Evolutionary conservation across 2,113 vertebrate species (phyloP).

Genomic region (Burhinus oedicnemus): DNA sequence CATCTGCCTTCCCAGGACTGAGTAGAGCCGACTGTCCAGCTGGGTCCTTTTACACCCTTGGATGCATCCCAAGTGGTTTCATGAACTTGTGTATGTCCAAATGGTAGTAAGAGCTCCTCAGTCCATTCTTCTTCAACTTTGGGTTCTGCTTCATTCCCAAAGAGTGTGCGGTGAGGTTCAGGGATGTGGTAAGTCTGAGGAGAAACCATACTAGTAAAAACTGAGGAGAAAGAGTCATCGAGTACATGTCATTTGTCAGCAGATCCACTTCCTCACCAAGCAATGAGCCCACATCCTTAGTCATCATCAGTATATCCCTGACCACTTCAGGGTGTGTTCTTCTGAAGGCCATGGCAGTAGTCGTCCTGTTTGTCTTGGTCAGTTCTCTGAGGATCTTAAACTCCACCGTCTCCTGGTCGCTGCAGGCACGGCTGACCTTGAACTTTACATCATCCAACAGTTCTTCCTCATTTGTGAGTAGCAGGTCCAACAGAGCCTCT

Average conservation of each 20-base stretch:
- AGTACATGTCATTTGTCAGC: not conserved
- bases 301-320: not conserved
- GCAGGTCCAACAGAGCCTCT: not conserved
- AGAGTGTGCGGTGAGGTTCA: too few relatives aligned
- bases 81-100: not conserved
- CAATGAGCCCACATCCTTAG: not conserved
- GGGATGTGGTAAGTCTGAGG: not conserved
- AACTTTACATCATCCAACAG: not conserved
- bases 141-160: not conserved
- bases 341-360: not conserved
- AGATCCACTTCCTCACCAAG: not conserved
- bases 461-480: not conserved
- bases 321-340: not conserved
- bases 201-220: not conserved
- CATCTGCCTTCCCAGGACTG: not conserved
- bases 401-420: not conserved
- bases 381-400: not conserved
- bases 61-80: not conserved
- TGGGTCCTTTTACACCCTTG: not conserved
- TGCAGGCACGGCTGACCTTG: not conserved
- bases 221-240: not conserved
- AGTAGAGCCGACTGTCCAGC: not conserved
- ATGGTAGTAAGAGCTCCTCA: not conserved
- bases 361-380: not conserved
- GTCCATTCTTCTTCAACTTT: not conserved